Percentiles rank a stretch among this genome's conserved stretches.
phyloP scores from a whole-genome alignment of 2,113 vertebrate genomes.

The Oenanthe oenanthe region DNA sequence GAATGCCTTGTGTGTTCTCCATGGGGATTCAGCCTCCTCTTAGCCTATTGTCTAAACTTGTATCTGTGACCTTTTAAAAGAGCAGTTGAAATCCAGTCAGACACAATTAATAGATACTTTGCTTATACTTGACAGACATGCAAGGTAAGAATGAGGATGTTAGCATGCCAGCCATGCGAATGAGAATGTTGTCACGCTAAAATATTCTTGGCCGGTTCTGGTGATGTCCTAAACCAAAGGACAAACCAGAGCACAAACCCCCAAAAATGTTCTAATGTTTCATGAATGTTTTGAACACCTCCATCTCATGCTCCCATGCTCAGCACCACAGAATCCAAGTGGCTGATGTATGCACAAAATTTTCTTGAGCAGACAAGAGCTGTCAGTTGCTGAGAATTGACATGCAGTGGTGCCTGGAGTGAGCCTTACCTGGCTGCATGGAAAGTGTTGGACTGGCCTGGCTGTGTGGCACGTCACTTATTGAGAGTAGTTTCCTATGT shows the following conservation, averaged over 20 bases:
- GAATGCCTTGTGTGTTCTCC: conserved; percentile 7
- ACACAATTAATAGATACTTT: conserved; percentile 61
- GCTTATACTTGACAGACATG: conserved; percentile 51
- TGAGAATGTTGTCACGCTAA: background rate
- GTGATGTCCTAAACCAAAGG: conserved; percentile 15
- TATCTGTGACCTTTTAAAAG: conserved; percentile 14
- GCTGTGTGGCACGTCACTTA: background rate
- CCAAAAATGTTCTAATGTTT: background rate
- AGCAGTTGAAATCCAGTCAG: conserved; percentile 56
- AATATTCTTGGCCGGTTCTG: conserved; percentile 22
- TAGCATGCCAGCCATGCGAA: conserved; percentile 35
- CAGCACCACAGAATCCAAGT: background rate
- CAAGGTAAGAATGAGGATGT: conserved; percentile 67
- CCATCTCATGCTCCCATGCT: background rate
- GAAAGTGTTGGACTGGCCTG: background rate
- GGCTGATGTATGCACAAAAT: background rate
- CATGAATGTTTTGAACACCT: conserved; percentile 9
- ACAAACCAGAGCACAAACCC: background rate
- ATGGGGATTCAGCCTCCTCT: background rate
- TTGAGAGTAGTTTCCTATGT: background rate
- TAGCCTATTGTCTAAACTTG: conserved; percentile 1
- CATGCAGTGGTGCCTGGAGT: background rate
- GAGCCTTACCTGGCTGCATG: background rate
- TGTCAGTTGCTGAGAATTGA: background rate
- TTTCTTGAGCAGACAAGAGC: background rate